Conservation (phyloP, 2,888 invertebrate genomes). For the Mycogona germanica region DNA sequence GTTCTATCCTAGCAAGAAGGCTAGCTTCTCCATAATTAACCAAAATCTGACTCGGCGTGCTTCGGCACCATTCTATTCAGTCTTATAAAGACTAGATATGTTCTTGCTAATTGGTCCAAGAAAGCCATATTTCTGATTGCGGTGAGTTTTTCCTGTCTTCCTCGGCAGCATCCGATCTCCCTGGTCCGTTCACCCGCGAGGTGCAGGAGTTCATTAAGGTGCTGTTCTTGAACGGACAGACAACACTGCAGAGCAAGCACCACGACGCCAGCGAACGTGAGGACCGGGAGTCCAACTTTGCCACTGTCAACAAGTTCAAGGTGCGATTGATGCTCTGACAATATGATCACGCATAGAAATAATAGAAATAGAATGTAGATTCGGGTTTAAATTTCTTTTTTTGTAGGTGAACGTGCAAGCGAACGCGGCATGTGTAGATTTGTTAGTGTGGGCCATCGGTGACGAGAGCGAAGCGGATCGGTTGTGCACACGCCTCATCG, state of each 20-base stretch:
- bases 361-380: no score
- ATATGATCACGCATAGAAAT: no score
- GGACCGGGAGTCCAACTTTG: conserved; percentile 63
- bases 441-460: conserved; percentile 94
- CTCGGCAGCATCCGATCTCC: conserved; percentile 49
- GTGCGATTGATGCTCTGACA: no score
- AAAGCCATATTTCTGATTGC: no score
- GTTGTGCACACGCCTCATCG: conserved; percentile 81
- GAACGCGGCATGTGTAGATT: conserved; percentile 92
- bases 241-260: conserved; percentile 74
- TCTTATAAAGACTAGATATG: neutral
- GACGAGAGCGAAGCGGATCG: conserved; percentile 96
- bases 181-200: conserved; percentile 80
- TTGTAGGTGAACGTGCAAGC: conserved; percentile 95
- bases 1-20: no score
- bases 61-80: no score
- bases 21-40: no score
- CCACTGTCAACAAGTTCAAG: conserved; percentile 78
- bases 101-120: neutral
- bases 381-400: no score
- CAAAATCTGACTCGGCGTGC: no score
- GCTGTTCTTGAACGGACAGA: conserved; percentile 82
- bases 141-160: no score
- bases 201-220: conserved; percentile 82
- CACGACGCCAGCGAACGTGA: conserved; percentile 61